Percentiles rank a stretch among this genome's conserved stretches.
These are phyloP conservation scores for Yponomeuta sedellus DNA, from an alignment of 2,888 invertebrate species.

Conservation along the genomic window DNA sequence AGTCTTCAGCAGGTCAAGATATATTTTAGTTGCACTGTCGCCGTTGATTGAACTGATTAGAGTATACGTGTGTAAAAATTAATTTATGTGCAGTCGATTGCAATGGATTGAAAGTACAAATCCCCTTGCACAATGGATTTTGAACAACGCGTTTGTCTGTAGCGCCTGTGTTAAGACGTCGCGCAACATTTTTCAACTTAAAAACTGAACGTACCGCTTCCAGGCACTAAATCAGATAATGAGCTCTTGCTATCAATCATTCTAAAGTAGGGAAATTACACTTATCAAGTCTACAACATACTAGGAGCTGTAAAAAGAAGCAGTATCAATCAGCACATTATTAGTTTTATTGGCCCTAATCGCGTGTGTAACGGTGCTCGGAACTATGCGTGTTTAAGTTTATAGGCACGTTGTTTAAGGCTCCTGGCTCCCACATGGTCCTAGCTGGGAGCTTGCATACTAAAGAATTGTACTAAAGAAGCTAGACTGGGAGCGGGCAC, in stretches of 20 bases:
- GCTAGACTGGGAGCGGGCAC: not conserved
- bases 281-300: not conserved
- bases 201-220: not conserved
- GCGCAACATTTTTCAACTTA: not conserved
- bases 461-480: not conserved
- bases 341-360: constrained; percentile 19
- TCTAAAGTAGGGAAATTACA: not conserved
- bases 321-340: not conserved
- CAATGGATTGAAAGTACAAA: too few species aligned
- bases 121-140: not conserved
- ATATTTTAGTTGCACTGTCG: too few species aligned
- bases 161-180: not conserved
- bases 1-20: too few species aligned
- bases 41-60: too few species aligned
- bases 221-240: not conserved
- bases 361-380: constrained; percentile 16
- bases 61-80: too few species aligned
- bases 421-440: constrained; percentile 31
- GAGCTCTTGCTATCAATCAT: not conserved
- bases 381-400: constrained; percentile 14
- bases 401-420: constrained; percentile 3
- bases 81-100: too few species aligned
- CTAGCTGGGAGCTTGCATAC: constrained; percentile 21
- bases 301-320: not conserved
- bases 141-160: not conserved